Evolutionary conservation across 2,113 vertebrate species (phyloP).

Genomic region (Nyctibius bracteatus): DNA sequence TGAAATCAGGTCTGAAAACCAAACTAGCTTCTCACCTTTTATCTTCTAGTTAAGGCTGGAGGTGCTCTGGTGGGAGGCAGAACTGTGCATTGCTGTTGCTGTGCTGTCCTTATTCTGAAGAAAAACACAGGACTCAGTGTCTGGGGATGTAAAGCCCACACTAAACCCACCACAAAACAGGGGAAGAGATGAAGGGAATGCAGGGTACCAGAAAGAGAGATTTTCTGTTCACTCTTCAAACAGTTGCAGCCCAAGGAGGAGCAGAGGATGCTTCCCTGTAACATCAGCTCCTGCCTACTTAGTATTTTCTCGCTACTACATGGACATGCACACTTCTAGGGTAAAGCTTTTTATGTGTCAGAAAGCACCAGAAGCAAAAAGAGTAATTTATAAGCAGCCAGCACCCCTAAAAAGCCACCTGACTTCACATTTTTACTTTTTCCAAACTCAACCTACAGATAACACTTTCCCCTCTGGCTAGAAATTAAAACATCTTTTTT

Average conservation of each 20-base stretch:
- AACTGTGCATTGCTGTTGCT: not conserved
- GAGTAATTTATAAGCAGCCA: not conserved
- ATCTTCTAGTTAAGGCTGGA: not conserved
- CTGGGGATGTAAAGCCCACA: not conserved
- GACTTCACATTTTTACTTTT: constrained; percentile 1
- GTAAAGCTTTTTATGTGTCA: not conserved
- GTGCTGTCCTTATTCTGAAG: not conserved
- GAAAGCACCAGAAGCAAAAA: not conserved
- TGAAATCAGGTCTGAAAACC: not conserved
- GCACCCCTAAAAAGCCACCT: not conserved
- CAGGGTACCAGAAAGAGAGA: not conserved
- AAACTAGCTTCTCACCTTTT: not conserved
- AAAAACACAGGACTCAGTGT: not conserved
- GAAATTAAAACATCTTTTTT: not conserved
- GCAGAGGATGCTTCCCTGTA: not conserved
- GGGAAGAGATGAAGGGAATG: not conserved
- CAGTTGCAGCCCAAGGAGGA: not conserved
- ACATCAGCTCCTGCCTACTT: not conserved
- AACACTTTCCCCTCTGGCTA: not conserved
- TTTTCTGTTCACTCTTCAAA: not conserved
- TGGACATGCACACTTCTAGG: not conserved
- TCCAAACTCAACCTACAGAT: not conserved
- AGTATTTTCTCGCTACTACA: not conserved
- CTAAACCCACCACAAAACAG: not conserved
- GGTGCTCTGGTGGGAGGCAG: not conserved